These are phyloP conservation scores for Lymantria monacha DNA, from an alignment of 2,888 invertebrate genomes.

Conservation along the genomic window DNA sequence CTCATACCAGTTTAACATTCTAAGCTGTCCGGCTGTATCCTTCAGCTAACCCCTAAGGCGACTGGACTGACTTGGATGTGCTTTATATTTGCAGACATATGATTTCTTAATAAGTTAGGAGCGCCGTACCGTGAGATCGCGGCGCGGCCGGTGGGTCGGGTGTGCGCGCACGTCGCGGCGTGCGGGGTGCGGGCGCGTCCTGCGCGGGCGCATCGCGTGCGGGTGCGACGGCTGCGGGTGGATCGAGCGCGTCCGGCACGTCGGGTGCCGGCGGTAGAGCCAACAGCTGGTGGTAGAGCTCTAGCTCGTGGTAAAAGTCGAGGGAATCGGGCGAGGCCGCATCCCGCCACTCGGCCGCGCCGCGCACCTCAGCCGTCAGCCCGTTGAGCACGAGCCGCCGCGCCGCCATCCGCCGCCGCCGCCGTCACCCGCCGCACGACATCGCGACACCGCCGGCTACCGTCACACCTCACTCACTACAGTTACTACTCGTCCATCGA, in stretches of 20 bases:
- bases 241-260: constrained; percentile 19
- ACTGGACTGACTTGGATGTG: no score
- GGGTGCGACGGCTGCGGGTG: constrained; percentile 14
- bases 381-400: constrained; percentile 73
- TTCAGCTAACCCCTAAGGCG: no score
- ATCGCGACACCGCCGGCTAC: no score
- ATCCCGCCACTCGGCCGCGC: constrained; percentile 14
- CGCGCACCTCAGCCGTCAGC: constrained; percentile 66
- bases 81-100: no score
- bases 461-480: no score
- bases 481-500: no score
- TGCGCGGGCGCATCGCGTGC: no score
- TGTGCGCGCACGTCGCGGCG: constrained; percentile 13
- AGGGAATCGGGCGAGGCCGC: constrained; percentile 52
- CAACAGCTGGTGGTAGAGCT: constrained; percentile 69
- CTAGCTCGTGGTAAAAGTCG: constrained; percentile 74
- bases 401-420: constrained; percentile 42
- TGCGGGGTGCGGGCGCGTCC: background rate
- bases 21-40: no score
- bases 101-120: no score
- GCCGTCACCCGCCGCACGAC: constrained; percentile 1
- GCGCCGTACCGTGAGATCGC: constrained; percentile 6
- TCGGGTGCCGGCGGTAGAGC: constrained; percentile 41
- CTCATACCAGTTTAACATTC: no score
- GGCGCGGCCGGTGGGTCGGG: constrained; percentile 27